Conservation (phyloP, 2,797 vertebrate genomes). For the Cynopterus sphinx region DNA sequence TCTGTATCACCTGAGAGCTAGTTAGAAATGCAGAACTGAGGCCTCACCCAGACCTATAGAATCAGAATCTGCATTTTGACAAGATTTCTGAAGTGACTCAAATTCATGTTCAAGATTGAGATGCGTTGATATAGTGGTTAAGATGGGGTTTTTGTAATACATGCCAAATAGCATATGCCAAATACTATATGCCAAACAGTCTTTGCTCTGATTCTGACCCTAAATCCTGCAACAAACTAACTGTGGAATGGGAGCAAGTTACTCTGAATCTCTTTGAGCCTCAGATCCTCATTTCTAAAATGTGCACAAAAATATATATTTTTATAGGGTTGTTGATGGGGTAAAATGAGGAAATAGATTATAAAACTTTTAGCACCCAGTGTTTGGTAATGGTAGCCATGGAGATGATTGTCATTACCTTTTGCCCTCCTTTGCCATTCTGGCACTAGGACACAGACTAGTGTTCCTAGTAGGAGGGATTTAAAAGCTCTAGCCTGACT, state of each 20-base stretch:
- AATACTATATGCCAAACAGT: no score
- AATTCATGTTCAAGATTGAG: background rate
- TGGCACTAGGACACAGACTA: background rate
- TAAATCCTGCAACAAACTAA: background rate
- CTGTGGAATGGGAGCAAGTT: background rate
- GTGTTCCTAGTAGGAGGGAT: background rate
- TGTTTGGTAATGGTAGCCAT: background rate
- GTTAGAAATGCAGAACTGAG: background rate
- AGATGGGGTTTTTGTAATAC: background rate
- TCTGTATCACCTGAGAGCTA: background rate
- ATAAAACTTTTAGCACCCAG: background rate
- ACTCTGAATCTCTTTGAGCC: background rate
- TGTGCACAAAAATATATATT: background rate
- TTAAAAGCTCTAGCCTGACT: background rate
- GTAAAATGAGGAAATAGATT: background rate
- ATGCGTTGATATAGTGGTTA: background rate
- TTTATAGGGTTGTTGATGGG: background rate
- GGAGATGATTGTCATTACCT: no score
- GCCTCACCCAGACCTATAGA: background rate
- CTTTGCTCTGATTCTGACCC: background rate
- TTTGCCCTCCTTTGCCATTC: background rate
- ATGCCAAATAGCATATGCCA: background rate
- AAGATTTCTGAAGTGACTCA: background rate
- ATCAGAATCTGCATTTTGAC: background rate
- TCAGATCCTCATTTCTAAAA: background rate